phyloP scores from a whole-genome alignment of 2,888 invertebrate genomes.

The Empis stercorea region DNA sequence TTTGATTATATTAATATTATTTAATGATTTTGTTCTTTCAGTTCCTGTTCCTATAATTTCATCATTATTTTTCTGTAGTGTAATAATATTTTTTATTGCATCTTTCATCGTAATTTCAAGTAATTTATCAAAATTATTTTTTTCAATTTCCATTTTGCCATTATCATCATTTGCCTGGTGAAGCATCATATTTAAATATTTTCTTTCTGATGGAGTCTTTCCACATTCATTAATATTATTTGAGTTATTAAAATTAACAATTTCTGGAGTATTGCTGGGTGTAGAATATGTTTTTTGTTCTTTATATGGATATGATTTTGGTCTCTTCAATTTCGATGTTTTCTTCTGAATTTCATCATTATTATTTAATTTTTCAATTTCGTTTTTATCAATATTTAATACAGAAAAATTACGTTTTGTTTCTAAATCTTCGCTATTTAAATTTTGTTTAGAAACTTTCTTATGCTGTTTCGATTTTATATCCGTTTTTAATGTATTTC shows the following conservation, averaged over 20 bases:
- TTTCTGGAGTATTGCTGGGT: constrained; percentile 1
- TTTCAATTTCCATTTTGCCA: too few species aligned
- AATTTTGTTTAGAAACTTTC: too few species aligned
- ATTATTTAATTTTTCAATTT: background rate
- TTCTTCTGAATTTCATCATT: constrained; percentile 20
- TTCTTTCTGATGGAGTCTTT: background rate
- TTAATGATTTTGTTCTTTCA: constrained; percentile 22
- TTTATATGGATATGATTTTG: constrained; percentile 44
- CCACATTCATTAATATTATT: background rate
- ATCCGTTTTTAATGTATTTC: too few species aligned
- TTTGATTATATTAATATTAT: background rate
- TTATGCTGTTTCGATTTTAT: too few species aligned
- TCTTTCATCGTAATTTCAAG: too few species aligned
- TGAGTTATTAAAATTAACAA: background rate
- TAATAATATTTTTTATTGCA: too few species aligned
- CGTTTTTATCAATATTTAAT: too few species aligned
- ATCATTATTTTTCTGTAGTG: background rate
- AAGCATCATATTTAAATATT: background rate
- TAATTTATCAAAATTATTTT: too few species aligned
- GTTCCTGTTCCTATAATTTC: too few species aligned
- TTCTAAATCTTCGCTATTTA: too few species aligned
- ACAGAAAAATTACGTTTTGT: too few species aligned
- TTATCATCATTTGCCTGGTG: background rate
- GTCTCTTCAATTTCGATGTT: constrained; percentile 41
- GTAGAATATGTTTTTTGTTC: constrained; percentile 19